Evolutionary conservation across 2,797 vertebrate genomes (phyloP).

Genomic region (Schizothorax lantsangensis): DNA sequence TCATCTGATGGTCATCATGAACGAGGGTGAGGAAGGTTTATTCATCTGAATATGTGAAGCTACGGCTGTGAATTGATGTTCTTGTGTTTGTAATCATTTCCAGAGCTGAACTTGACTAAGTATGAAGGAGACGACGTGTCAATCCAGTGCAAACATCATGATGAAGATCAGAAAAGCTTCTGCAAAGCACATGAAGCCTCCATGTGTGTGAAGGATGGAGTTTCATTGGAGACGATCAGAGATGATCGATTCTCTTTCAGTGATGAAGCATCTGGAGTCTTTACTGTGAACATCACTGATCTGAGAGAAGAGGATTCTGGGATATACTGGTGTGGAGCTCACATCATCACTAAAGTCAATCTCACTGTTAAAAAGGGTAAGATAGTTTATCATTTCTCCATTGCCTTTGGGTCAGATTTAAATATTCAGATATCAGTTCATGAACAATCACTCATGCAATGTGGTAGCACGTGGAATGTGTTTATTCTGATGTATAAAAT

Average conservation of each 20-base stretch:
- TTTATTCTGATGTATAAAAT: background rate
- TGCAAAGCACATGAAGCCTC: too few relatives aligned
- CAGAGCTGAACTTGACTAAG: slow-evolving; percentile 16
- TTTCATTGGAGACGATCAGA: too few relatives aligned
- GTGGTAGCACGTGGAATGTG: too few relatives aligned
- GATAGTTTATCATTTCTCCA: background rate
- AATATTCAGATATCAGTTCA: background rate
- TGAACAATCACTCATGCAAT: background rate
- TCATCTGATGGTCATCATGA: slow-evolving; percentile 34
- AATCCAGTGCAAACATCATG: background rate
- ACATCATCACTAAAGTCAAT: background rate
- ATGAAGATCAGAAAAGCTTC: too few relatives aligned
- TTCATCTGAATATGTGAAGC: background rate
- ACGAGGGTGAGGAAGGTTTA: slow-evolving; percentile 26
- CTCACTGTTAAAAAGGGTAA: background rate
- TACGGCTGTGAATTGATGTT: background rate
- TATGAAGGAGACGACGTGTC: slow-evolving; percentile 32
- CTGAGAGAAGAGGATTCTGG: slow-evolving; percentile 36
- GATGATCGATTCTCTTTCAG: too few relatives aligned
- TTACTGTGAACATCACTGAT: too few relatives aligned
- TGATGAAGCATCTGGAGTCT: too few relatives aligned
- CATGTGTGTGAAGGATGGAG: too few relatives aligned
- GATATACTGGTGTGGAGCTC: slow-evolving; percentile 45
- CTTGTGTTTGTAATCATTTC: background rate
- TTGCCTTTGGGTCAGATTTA: background rate